Evolutionary conservation across 2,113 vertebrate species (phyloP).

Genomic region (Hassar affinis): DNA sequence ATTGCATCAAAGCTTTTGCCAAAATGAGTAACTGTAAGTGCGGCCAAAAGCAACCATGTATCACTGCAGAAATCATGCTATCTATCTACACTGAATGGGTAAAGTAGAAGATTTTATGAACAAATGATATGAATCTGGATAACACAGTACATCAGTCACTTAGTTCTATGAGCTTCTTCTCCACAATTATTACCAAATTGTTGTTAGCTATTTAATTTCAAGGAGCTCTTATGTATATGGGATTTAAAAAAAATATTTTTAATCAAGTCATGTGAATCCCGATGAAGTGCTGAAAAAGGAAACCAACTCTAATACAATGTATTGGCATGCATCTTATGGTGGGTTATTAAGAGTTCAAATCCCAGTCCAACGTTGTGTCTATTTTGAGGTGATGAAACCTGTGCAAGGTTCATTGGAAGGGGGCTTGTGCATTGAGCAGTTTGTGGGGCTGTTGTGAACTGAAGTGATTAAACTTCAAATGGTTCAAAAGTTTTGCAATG

Average conservation of each 20-base stretch:
- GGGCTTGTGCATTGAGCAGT: not conserved
- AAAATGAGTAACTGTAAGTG: not conserved
- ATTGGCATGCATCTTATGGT: not conserved
- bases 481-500: not conserved
- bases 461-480: not conserved
- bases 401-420: not conserved
- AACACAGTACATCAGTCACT: constrained; percentile 6
- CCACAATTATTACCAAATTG: not conserved
- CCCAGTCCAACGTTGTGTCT: not conserved
- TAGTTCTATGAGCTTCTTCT: not conserved
- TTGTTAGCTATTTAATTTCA: constrained; percentile 8
- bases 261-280: constrained; percentile 3
- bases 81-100: not conserved
- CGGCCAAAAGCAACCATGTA: not conserved
- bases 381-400: not conserved
- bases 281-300: constrained; percentile 3
- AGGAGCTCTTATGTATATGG: not conserved
- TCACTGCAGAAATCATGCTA: not conserved
- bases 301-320: not conserved
- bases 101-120: not conserved
- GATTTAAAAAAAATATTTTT: too few relatives aligned
- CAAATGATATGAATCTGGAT: constrained; percentile 1
- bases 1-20: not conserved
- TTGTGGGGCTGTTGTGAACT: not conserved
- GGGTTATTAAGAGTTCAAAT: not conserved